phyloP scores from a whole-genome alignment of 2,888 invertebrate species.

The Eumerus sabulonum region DNA sequence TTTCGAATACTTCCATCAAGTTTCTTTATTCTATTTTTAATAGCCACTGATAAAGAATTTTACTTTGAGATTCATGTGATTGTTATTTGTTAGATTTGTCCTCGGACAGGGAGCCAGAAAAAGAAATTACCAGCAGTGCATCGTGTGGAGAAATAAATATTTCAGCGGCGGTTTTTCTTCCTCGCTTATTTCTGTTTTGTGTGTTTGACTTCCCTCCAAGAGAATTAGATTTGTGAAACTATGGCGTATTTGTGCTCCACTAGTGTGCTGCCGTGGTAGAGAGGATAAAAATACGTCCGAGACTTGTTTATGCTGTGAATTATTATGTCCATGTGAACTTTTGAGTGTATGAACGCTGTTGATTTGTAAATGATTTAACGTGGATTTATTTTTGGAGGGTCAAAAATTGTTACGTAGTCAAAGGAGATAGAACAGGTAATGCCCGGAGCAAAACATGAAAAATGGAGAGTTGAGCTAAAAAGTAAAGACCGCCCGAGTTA shows the following conservation, averaged over 20 bases:
- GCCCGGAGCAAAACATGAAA: conserved; percentile 61
- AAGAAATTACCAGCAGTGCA: conserved; percentile 23
- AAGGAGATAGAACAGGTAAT: conserved; percentile 47
- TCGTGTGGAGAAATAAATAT: conserved; percentile 51
- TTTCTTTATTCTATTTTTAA: too few relatives aligned
- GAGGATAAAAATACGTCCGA: conserved; percentile 49
- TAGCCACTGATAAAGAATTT: too few relatives aligned
- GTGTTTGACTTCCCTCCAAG: conserved; percentile 62
- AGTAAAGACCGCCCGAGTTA: conserved; percentile 35
- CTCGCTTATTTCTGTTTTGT: conserved; percentile 45
- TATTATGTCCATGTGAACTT: conserved; percentile 61
- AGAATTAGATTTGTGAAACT: conserved; percentile 44
- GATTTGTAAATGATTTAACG: conserved; percentile 35
- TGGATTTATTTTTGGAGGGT: conserved; percentile 56
- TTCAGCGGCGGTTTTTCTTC: conserved; percentile 45
- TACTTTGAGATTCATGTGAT: too few relatives aligned
- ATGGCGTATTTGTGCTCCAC: conserved; percentile 55
- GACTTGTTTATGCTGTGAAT: conserved; percentile 64
- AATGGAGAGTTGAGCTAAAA: conserved; percentile 62
- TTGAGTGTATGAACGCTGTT: conserved; percentile 61
- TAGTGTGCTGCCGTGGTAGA: conserved; percentile 40
- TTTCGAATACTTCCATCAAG: neutral
- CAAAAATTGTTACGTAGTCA: conserved; percentile 66
- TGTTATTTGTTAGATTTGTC: too few relatives aligned
- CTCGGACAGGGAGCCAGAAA: neutral